Evolutionary conservation across 2,888 invertebrate genomes (phyloP).

Genomic region (Tipula confusa): DNA sequence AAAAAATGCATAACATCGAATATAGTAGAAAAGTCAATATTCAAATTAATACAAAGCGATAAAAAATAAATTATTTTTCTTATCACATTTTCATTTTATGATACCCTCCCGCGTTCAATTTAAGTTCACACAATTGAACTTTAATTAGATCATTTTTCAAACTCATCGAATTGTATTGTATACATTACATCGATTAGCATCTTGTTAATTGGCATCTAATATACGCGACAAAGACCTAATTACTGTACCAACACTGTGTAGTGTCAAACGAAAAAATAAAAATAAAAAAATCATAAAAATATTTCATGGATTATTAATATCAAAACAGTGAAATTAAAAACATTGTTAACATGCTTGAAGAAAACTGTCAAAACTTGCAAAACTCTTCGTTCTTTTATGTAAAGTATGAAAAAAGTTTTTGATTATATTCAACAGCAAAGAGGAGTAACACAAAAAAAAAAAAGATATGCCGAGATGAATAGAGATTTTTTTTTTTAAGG

Average conservation of each 20-base stretch:
- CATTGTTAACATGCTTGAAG: slow-evolving; percentile 12
- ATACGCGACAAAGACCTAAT: background rate
- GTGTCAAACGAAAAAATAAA: background rate
- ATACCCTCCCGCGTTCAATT: background rate
- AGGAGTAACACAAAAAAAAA: background rate
- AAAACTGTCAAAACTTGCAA: slow-evolving; percentile 3
- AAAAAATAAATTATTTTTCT: background rate
- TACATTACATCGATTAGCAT: background rate
- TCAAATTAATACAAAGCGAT: background rate
- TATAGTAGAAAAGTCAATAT: background rate
- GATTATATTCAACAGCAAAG: background rate
- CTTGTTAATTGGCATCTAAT: background rate
- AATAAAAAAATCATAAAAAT: background rate
- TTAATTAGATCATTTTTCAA: background rate
- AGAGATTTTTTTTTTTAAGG: background rate
- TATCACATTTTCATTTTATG: background rate
- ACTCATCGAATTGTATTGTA: background rate
- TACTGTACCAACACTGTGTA: background rate
- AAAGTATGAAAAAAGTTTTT: background rate
- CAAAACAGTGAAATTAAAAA: slow-evolving; percentile 9
- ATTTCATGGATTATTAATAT: slow-evolving; percentile 8
- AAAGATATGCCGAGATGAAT: background rate
- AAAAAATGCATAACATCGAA: background rate
- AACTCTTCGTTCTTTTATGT: background rate
- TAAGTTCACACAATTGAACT: background rate